Evolutionary conservation across 2,797 vertebrate genomes (phyloP).

Genomic region (Sebastes matsubarae): DNA sequence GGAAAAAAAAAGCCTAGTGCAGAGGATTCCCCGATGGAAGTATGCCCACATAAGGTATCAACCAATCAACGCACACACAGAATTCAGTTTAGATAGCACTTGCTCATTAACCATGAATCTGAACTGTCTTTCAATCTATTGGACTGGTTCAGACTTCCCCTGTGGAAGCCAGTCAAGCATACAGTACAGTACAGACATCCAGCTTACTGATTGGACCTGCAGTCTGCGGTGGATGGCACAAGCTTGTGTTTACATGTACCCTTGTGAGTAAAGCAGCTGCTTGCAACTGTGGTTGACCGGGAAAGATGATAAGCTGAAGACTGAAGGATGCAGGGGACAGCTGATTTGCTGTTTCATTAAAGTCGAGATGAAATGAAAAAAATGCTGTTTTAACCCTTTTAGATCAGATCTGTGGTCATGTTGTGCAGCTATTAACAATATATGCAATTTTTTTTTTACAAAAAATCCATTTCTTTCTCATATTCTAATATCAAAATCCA

Average conservation of each 20-base stretch:
- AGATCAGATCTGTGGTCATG: not conserved
- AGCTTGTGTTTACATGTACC: not conserved
- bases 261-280: slow-evolving; percentile 20
- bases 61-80: not conserved
- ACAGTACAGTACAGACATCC: not conserved
- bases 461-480: no score
- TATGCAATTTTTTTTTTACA: no score
- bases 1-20: not conserved
- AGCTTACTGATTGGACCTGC: not conserved
- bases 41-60: not conserved
- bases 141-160: not conserved
- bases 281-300: not conserved
- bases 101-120: not conserved
- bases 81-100: not conserved
- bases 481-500: no score
- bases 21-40: slow-evolving; percentile 32
- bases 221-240: not conserved
- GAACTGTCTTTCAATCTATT: not conserved
- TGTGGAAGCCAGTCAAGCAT: not conserved
- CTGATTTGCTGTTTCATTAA: not conserved
- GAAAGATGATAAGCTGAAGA: not conserved
- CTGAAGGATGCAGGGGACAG: not conserved
- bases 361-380: not conserved
- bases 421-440: not conserved
- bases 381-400: not conserved